Evolutionary conservation across 2,797 vertebrate genomes (phyloP).

Genomic region (Rousettus madagascariensis): DNA sequence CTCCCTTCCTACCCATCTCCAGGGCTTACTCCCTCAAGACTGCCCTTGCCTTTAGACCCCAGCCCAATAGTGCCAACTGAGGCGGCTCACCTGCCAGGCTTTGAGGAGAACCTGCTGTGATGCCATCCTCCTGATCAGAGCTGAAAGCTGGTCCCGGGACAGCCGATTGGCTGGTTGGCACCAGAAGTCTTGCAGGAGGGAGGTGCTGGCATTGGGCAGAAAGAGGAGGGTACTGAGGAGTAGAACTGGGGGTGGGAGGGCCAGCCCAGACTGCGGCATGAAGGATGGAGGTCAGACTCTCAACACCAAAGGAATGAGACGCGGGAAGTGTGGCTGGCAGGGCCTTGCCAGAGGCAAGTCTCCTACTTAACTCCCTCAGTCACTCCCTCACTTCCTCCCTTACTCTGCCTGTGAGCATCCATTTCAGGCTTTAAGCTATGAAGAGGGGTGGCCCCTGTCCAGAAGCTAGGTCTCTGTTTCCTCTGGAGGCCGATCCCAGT

Average conservation of each 20-base stretch:
- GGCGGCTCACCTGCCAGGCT: conserved; percentile 76
- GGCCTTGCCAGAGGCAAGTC: accelerated
- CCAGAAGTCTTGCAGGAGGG: conserved; percentile 64
- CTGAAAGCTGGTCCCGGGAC: conserved; percentile 33
- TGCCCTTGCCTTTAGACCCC: not conserved
- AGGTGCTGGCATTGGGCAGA: conserved; percentile 7
- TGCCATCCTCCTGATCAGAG: conserved; percentile 53
- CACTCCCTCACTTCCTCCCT: accelerated
- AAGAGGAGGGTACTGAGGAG: not conserved
- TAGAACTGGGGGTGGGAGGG: accelerated
- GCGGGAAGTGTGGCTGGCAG: not conserved
- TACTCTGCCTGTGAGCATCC: no score
- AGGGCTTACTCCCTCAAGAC: not conserved
- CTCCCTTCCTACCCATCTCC: not conserved
- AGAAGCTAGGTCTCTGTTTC: not conserved
- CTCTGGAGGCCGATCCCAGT: not conserved
- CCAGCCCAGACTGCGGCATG: not conserved
- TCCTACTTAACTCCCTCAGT: accelerated
- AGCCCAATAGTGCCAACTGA: accelerated
- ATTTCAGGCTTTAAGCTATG: no score
- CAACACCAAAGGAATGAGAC: not conserved
- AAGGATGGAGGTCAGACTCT: not conserved
- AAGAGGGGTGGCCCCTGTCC: not conserved
- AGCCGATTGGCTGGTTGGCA: conserved; percentile 64
- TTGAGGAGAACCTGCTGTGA: not conserved